A percentile compares a stretch with the other conserved stretches of the same genome.
Evolutionary conservation across 1,140 invertebrate genomes (phyloP).

Genomic region (Drosophila setifemur): DNA sequence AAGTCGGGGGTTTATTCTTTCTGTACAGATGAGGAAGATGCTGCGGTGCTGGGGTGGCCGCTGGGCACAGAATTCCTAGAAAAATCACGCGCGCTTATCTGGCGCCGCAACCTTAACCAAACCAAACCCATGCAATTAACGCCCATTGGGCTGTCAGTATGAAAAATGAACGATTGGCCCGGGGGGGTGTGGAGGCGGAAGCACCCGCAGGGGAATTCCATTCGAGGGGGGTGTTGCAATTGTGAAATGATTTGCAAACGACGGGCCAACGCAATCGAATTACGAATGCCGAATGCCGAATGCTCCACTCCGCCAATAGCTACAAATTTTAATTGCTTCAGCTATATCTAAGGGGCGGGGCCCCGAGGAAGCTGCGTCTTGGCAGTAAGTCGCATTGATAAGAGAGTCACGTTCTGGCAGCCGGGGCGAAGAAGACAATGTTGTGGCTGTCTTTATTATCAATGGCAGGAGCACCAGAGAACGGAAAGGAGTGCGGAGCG

Average conservation of each 20-base stretch:
- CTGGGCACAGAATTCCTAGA: conserved; percentile 67
- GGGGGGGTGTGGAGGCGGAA: neutral
- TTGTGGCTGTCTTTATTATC: conserved; percentile 77
- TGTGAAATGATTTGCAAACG: conserved; percentile 78
- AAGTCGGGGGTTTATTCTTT: conserved; percentile 38
- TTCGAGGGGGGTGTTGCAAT: conserved; percentile 39
- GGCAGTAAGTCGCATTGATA: conserved; percentile 71
- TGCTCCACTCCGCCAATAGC: conserved; percentile 52
- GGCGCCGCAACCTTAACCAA: conserved; percentile 54
- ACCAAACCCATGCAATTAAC: conserved; percentile 74
- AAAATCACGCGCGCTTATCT: conserved; percentile 81
- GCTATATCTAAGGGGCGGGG: conserved; percentile 44
- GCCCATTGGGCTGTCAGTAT: conserved; percentile 75
- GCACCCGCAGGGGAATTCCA: conserved; percentile 9
- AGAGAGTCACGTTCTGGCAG: conserved; percentile 69
- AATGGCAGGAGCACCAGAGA: conserved; percentile 52
- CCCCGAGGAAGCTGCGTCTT: conserved; percentile 10
- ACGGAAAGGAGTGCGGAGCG: conserved; percentile 19
- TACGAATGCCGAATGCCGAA: conserved; percentile 35
- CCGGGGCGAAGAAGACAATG: conserved; percentile 51
- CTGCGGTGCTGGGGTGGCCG: conserved; percentile 54
- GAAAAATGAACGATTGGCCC: conserved; percentile 57
- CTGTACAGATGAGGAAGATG: neutral
- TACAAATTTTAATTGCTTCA: conserved; percentile 78
- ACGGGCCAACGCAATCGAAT: conserved; percentile 66